phyloP scores from a whole-genome alignment of 2,113 vertebrate species.

The Illadopsis cleaveri region DNA sequence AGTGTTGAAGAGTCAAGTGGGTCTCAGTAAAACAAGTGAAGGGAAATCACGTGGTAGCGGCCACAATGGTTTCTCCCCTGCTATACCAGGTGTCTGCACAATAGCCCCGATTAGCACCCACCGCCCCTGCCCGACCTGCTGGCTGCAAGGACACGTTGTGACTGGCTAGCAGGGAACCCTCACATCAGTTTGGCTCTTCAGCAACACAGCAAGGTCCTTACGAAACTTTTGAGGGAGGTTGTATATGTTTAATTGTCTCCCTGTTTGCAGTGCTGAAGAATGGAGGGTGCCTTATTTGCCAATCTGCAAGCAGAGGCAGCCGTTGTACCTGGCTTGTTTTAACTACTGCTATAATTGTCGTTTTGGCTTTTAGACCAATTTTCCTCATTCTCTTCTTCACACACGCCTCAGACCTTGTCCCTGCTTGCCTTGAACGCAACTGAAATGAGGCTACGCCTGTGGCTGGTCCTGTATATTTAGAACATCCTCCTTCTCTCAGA shows the following conservation, averaged over 20 bases:
- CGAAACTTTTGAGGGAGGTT: neutral
- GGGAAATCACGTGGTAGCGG: neutral
- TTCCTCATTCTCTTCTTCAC: neutral
- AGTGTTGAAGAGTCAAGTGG: neutral
- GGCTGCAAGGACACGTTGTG: neutral
- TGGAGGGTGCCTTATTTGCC: neutral
- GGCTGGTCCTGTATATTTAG: neutral
- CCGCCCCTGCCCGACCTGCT: rapidly evolving
- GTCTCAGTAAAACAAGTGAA: neutral
- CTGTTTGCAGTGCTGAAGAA: neutral
- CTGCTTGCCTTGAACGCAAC: rapidly evolving
- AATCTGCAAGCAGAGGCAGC: neutral
- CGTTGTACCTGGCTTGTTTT: neutral
- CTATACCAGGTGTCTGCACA: neutral
- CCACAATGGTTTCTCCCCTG: rapidly evolving
- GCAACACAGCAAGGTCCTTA: neutral
- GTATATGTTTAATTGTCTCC: neutral
- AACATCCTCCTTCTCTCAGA: neutral
- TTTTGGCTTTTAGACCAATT: neutral
- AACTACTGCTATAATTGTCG: neutral
- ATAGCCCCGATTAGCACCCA: neutral
- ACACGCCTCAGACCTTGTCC: neutral
- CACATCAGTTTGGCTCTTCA: neutral
- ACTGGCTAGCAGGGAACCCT: neutral
- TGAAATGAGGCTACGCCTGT: neutral